These are phyloP conservation scores for Oceanodroma tethys DNA, from an alignment of 2,113 vertebrate genomes.

Conservation along the genomic window DNA sequence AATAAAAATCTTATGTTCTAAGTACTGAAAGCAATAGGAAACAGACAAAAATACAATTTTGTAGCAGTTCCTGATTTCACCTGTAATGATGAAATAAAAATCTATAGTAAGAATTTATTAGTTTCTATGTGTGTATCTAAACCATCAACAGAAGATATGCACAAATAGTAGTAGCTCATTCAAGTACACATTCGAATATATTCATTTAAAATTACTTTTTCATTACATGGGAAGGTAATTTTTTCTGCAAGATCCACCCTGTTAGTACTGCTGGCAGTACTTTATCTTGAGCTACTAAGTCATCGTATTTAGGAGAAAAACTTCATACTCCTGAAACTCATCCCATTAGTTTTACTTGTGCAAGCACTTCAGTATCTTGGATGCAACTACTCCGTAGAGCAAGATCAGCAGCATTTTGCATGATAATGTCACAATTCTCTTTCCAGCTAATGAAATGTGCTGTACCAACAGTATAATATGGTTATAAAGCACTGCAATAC, in stretches of 20 bases:
- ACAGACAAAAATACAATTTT: not conserved
- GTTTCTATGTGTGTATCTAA: not conserved
- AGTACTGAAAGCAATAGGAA: not conserved
- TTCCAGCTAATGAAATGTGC: not conserved
- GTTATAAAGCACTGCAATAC: not conserved
- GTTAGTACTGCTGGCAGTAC: not conserved
- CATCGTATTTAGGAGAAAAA: not conserved
- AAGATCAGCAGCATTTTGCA: not conserved
- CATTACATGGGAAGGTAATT: not conserved
- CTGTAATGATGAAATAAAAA: not conserved
- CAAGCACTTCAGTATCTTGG: not conserved
- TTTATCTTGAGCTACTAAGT: not conserved
- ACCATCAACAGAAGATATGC: not conserved
- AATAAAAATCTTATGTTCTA: not conserved
- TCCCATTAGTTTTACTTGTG: not conserved
- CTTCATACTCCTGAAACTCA: rapidly evolving
- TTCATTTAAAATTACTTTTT: not conserved
- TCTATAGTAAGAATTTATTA: not conserved
- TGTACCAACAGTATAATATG: not conserved
- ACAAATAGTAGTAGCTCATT: not conserved
- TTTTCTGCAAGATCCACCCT: not conserved
- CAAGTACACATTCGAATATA: not conserved
- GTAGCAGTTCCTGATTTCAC: not conserved
- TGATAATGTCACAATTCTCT: not conserved
- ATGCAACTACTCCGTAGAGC: not conserved